Base-by-base conservation (phyloP, 2,797 vertebrate genomes). In the Characodon lateralis region DNA sequence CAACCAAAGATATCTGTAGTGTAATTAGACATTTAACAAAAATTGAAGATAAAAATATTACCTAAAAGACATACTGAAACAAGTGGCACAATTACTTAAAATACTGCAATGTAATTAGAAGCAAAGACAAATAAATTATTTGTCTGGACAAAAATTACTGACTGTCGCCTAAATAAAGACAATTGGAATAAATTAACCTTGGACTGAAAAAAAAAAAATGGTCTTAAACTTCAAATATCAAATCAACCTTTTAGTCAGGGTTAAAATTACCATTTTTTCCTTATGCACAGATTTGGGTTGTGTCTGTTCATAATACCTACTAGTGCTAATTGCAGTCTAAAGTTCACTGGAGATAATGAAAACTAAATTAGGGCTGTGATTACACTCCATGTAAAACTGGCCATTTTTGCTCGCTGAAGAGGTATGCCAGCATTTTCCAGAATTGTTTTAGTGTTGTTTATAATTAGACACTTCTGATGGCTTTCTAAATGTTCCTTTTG, bases 301-400 rank as follows among this genome's bases (percentile, higher is more conserved):
- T 68, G 22, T n/a, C 41, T 43, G n/a, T 68, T 68, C 10, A 13
- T 68, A 46, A n/a, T 43, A 46, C 65, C 65, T 41, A 68, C 10
- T 3, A 68, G 12, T 24, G 24, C 31, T 39, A 35, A 39, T 39
- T 39, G 16, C 1, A 16, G 31, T 68, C 10, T 43, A n/a, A 68
- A 68, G 65, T 43, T 68, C 22, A 68, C 12, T 43, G 39, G 65
- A 68, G 41, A 69, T 48, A 69, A 68, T 48, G 43, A 46, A 12
- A 69, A 69, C 24, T 69, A 46, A 69, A 69, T 69, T 48, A 69
- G 66, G 14, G 41, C 51, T 53, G 18, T 53, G 51, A 53, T 20
- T 20, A 53, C 18, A 18, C 51, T 53, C 16, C 5, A 48, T 69
- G 43, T 14, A 26, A n/a, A 69, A 69, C 16, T n/a, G 41, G 13